Conservation (phyloP, 2,888 invertebrate species). For the Tetropium fuscum region DNA sequence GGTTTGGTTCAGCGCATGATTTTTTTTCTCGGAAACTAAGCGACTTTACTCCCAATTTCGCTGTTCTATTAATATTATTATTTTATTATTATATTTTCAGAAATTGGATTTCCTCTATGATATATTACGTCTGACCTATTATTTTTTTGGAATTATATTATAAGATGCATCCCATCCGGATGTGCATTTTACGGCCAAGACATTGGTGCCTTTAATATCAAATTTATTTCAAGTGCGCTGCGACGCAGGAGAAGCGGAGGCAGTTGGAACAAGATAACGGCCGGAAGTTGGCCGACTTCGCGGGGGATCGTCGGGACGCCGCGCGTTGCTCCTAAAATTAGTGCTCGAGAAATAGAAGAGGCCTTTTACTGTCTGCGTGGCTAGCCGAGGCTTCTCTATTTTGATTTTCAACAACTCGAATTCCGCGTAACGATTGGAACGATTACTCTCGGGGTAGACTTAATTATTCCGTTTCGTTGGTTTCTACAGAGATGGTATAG, state of each 20-base stretch:
- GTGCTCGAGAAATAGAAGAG: conserved; percentile 58
- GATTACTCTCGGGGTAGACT: neutral
- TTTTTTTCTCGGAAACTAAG: no score
- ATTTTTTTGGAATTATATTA: neutral
- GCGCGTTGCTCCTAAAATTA: conserved; percentile 51
- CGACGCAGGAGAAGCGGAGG: conserved; percentile 8
- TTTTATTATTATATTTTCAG: no score
- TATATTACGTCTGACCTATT: no score
- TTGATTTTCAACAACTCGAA: conserved; percentile 23
- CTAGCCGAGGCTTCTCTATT: conserved; percentile 37
- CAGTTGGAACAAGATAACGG: conserved; percentile 39
- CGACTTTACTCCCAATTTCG: no score
- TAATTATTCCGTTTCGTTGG: neutral
- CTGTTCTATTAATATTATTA: no score
- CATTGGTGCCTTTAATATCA: conserved; percentile 8
- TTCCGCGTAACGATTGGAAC: neutral
- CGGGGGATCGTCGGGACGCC: conserved; percentile 59
- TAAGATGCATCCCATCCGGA: neutral
- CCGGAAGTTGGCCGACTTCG: conserved; percentile 63
- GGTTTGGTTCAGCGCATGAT: no score
- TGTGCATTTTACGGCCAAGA: conserved; percentile 7
- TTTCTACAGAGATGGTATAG: no score
- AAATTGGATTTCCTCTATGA: no score
- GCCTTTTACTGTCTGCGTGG: conserved; percentile 58
- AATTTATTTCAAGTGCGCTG: conserved; percentile 1